These are phyloP conservation scores for Parotocinclus haroldoi DNA, from an alignment of 2,797 vertebrate species.

Conservation along the genomic window DNA sequence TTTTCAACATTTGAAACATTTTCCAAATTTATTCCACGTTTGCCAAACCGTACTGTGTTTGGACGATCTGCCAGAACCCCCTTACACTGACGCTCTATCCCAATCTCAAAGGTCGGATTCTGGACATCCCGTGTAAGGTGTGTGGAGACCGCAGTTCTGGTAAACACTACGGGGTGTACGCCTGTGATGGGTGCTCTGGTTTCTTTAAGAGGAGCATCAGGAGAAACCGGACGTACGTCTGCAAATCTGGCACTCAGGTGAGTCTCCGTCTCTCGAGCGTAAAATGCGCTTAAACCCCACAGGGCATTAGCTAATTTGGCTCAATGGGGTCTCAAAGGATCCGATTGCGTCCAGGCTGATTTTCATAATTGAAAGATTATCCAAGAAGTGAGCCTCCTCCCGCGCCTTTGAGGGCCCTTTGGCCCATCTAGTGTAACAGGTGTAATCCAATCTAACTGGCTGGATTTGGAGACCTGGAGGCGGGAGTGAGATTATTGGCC, in stretches of 20 bases:
- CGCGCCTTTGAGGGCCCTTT: constrained; percentile 49
- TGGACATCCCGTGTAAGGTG: constrained; percentile 98
- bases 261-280: constrained; percentile 30
- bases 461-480: constrained; percentile 69
- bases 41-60: too few relatives aligned
- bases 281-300: constrained; percentile 15
- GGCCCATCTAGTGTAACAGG: constrained; percentile 62
- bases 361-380: constrained; percentile 55
- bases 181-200: constrained; percentile 95
- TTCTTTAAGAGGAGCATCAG: constrained; percentile 99
- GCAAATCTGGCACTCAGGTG: constrained; percentile 99
- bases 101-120: constrained; percentile 83
- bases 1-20: too few relatives aligned
- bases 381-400: constrained; percentile 49
- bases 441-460: constrained; percentile 78
- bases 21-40: too few relatives aligned
- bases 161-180: constrained; percentile 97
- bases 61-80: neutral
- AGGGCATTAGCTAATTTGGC: constrained; percentile 39
- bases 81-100: constrained; percentile 23
- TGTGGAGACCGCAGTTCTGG: constrained; percentile 97
- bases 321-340: constrained; percentile 33
- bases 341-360: constrained; percentile 40
- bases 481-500: constrained; percentile 64
- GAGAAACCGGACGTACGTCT: constrained; percentile 94